These are phyloP conservation scores for Leptatherina wallacei DNA, from an alignment of 2,797 vertebrate species.

Conservation along the genomic window DNA sequence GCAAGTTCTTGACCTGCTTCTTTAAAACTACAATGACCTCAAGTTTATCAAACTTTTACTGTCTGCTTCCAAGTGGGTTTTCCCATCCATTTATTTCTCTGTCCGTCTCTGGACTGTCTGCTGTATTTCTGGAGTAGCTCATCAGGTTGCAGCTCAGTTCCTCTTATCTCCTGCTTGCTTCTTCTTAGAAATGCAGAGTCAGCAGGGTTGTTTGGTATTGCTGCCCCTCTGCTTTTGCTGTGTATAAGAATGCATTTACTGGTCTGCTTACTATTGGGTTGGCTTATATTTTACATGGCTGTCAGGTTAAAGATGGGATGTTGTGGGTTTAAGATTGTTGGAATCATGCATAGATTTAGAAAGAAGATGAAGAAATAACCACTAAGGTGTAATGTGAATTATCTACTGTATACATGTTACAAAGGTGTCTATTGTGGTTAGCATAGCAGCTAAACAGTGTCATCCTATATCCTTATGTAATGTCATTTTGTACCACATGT, in stretches of 20 bases:
- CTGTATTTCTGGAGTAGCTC: constrained; percentile 59
- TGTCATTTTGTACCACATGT: background rate
- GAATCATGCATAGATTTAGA: background rate
- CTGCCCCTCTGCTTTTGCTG: constrained; percentile 32
- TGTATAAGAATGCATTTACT: constrained; percentile 27
- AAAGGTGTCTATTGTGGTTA: background rate
- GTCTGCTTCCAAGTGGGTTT: constrained; percentile 14
- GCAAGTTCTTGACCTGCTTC: background rate
- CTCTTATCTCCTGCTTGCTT: constrained; percentile 40
- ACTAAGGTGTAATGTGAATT: background rate
- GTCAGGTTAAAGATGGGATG: background rate
- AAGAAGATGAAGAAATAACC: background rate
- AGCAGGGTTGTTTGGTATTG: constrained; percentile 24
- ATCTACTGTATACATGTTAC: background rate
- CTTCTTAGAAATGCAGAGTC: constrained; percentile 50
- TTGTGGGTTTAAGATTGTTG: background rate
- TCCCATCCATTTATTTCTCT: constrained; percentile 19
- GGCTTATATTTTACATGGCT: background rate
- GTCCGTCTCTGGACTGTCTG: constrained; percentile 29
- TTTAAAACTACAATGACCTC: constrained; percentile 12
- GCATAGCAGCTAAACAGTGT: background rate
- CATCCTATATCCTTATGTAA: background rate
- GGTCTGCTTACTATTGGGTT: background rate
- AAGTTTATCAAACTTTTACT: constrained; percentile 16
- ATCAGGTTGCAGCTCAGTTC: constrained; percentile 57